These are phyloP conservation scores for Moxostoma hubbsi DNA, from an alignment of 2,797 vertebrate genomes.

Conservation along the genomic window DNA sequence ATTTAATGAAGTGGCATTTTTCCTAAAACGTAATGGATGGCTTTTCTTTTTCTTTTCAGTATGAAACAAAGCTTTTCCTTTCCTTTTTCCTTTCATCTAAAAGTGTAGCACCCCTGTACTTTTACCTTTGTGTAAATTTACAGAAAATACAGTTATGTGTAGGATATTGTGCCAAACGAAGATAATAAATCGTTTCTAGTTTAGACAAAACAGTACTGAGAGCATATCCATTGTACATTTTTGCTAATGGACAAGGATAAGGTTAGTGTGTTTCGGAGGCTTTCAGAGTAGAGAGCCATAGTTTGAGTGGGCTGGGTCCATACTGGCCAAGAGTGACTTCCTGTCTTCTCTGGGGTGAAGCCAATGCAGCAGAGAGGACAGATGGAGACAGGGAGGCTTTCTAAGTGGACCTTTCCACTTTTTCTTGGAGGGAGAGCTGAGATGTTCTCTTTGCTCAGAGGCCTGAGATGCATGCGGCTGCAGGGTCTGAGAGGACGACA, in stretches of 20 bases:
- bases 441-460: constrained; percentile 86
- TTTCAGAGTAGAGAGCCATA: constrained; percentile 91
- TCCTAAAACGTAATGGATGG: constrained; percentile 31
- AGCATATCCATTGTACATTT: constrained; percentile 38
- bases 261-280: constrained; percentile 7
- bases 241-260: constrained; percentile 39
- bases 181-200: constrained; percentile 40
- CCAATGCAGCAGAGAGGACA: constrained; percentile 90
- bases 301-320: constrained; percentile 86
- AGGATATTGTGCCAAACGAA: constrained; percentile 52
- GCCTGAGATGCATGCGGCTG: constrained; percentile 91
- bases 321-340: constrained; percentile 92
- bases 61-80: constrained; percentile 30
- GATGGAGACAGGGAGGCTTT: constrained; percentile 89
- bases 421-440: constrained; percentile 91
- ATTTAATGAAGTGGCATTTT: constrained; percentile 32
- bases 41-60: neutral
- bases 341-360: constrained; percentile 91
- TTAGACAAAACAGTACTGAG: constrained; percentile 56
- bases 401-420: constrained; percentile 83
- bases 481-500: constrained; percentile 97
- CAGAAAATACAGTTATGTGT: constrained; percentile 48
- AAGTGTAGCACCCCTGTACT: constrained; percentile 42
- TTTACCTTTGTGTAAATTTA: constrained; percentile 40
- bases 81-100: constrained; percentile 39